Evolutionary conservation across 1,140 invertebrate genomes (phyloP).

Genomic region (Melitaea cinxia): DNA sequence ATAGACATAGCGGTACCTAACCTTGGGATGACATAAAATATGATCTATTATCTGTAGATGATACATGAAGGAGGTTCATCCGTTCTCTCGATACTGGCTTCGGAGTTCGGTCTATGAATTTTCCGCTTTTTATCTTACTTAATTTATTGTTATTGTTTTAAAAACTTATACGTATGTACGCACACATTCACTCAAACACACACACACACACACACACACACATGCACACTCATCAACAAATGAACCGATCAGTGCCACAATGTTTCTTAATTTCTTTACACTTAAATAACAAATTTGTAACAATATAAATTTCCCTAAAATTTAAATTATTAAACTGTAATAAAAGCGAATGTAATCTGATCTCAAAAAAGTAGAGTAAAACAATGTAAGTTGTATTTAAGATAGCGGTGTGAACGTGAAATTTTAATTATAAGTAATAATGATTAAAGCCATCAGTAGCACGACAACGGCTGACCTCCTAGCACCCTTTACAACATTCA

Average conservation of each 20-base stretch:
- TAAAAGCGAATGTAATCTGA: background rate
- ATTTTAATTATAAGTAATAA: constrained; percentile 78
- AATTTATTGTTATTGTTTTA: no score
- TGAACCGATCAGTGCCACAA: no score
- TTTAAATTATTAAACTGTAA: no score
- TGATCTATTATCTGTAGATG: constrained; percentile 1
- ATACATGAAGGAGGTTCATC: constrained; percentile 1
- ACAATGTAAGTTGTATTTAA: background rate
- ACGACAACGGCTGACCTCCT: constrained; percentile 73
- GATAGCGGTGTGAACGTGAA: constrained; percentile 22
- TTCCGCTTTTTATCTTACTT: background rate
- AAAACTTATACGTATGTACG: no score
- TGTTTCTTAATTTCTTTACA: no score
- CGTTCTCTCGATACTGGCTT: background rate
- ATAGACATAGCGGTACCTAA: constrained; percentile 9
- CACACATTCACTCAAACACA: no score
- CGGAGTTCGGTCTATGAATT: background rate
- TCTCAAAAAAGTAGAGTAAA: background rate
- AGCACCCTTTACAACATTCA: constrained; percentile 57
- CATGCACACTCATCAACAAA: no score
- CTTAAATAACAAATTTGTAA: no score
- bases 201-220: no score
- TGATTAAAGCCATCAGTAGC: constrained; percentile 72
- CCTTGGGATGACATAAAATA: constrained; percentile 6
- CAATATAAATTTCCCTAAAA: no score